Evolutionary conservation across 2,113 vertebrate species (phyloP).

Genomic region (Echinops telfairi): DNA sequence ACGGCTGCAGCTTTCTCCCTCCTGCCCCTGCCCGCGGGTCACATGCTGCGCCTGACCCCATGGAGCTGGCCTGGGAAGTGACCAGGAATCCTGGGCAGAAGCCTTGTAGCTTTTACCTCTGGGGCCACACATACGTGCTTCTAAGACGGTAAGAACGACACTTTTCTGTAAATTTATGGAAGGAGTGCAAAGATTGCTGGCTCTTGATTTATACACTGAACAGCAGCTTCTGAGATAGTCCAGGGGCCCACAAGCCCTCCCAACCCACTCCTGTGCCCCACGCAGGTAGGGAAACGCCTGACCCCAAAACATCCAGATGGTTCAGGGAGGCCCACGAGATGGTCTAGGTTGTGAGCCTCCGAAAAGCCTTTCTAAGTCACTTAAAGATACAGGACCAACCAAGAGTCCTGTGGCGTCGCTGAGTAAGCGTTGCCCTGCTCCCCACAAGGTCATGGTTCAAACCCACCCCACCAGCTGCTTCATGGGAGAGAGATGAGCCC

Average conservation of each 20-base stretch:
- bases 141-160: neutral
- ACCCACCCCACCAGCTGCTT: too few relatives aligned
- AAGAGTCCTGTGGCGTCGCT: too few relatives aligned
- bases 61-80: neutral
- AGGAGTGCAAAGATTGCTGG: neutral
- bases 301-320: neutral
- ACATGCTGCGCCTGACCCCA: neutral
- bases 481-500: too few relatives aligned
- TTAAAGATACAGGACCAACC: neutral
- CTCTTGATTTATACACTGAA: neutral
- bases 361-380: neutral
- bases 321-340: neutral
- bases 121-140: neutral
- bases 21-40: neutral
- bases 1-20: neutral
- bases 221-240: neutral
- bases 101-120: neutral
- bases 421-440: too few relatives aligned
- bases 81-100: neutral
- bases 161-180: slow-evolving; percentile 11
- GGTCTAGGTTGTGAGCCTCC: neutral
- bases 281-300: too few relatives aligned
- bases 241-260: neutral
- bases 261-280: neutral
- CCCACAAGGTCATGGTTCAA: too few relatives aligned